Base-by-base conservation (phyloP, 2,797 vertebrate species). In the Chaunax sp. region DNA sequence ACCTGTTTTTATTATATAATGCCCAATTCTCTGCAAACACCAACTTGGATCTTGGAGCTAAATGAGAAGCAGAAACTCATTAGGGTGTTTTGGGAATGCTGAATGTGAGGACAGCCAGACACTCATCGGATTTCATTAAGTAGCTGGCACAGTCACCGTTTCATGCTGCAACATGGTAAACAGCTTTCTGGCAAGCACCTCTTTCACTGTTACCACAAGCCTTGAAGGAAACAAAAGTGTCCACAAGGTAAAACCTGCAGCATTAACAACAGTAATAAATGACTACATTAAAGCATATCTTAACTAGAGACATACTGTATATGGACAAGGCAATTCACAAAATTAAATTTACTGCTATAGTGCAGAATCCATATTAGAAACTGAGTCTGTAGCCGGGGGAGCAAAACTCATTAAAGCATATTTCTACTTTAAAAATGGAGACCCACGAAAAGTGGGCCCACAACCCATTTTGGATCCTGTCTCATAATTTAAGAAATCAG, bases 1-100 rank as follows among this genome's bases (percentile, higher is more conserved):
- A 94, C 93, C 92, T 94, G 92, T 90, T 92, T 92, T 92, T 93
- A 92, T 92, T 92, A 92, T 92, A 92, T 88, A 87, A 90, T 89
- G 71, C 85, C 81, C 84, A 80, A 80, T 87, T 89, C 85, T 87
- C 82, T 77, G 80, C 72, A 33, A 92, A 90, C 81, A 89, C 79
- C 86, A 88, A 85, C 80, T 86, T 83, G 68, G 75, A 81, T 75
- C 82, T 82, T 72, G 57, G 72, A 71, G 77, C 85, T 86, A 92
- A 93, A 94, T 89, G 80, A 92, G 85, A 91, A 91, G 78, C 91
- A 93, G 90, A 89, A 72, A 87, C 58, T 73, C 89, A 91, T 92
- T 90, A 90, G 85, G 64, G 62, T 80, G 81, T 82, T 90, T 86
- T 75, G 80, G 84, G 86, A 89, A 92, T 81, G 88, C 72, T 89